Evolutionary conservation across 64 coral and sea anemone species (phyloP), one percentile per base, ranked within the genome.

Genomic region (Stylophora pistillata): DNA sequence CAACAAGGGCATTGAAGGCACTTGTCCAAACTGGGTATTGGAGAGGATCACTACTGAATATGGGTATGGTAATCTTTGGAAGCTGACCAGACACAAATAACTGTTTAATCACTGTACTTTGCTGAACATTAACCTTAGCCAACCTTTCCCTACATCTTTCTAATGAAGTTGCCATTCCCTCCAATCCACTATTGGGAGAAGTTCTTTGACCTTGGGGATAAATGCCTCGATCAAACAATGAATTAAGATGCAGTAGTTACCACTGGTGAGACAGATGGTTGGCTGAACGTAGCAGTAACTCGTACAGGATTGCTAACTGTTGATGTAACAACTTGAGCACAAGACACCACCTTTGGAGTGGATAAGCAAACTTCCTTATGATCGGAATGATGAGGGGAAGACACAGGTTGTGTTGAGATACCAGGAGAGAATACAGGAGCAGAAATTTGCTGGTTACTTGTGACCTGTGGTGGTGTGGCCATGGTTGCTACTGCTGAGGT

Each of bases 21-120:
- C 89, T 91, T 20, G 88, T 88, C 92, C 87, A 94, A 17, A 72
- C 70, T 25, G 86, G 92, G 30, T 91, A 91, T 30, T 87, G 88
- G 11, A 91, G 58, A 21, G 93, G 85, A 52, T 95, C 89, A 66
- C 92, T 86, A 71, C 65, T 73, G 29, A 89, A 94, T 47, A 89
- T 31, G 53, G 93, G 63, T 53, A 94, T 90, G 10, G 73, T 78
- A 58, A 94, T 55, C 28, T 94, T 90, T 23, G 91, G 85, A n/a
- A 90, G 66, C 53, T 89, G 86, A 54, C 72, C 61, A 31, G 58
- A 82, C 15, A 77, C 23, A 58, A 60, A 62, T 32, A 89, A 30
- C 37, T 77, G 78, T 63, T 58, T 82, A 59, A 33, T 89, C 29
- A 88, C 86, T 13, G 13, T 33, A 30, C 33, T 74, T 89, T 89